These are phyloP conservation scores for Strix uralensis DNA, from an alignment of 2,113 vertebrate species.

Conservation along the genomic window DNA sequence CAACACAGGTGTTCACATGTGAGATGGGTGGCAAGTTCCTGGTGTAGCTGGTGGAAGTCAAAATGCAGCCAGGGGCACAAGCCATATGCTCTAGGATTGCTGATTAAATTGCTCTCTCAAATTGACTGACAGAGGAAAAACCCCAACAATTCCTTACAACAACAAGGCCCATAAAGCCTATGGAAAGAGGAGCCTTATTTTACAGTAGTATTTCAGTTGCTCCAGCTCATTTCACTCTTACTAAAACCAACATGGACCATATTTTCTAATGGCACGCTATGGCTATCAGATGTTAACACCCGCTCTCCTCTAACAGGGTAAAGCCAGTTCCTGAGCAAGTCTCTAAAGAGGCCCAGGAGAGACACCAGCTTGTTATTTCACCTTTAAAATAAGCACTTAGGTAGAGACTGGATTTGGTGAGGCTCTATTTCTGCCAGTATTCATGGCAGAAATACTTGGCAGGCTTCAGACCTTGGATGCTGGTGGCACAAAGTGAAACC, in stretches of 20 bases:
- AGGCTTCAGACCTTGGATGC: not conserved
- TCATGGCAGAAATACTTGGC: not conserved
- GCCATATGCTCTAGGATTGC: not conserved
- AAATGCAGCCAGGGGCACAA: not conserved
- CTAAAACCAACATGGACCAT: not conserved
- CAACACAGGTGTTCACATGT: not conserved
- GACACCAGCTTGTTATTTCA: not conserved
- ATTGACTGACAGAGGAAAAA: not conserved
- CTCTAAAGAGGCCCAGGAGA: not conserved
- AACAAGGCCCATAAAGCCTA: not conserved
- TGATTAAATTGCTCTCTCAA: not conserved
- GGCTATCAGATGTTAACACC: not conserved
- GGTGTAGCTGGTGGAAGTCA: not conserved
- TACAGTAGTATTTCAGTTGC: not conserved
- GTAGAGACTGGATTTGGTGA: not conserved
- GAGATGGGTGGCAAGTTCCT: not conserved
- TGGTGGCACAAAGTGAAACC: not conserved
- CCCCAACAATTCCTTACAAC: not conserved
- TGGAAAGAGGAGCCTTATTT: not conserved
- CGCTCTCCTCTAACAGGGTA: not conserved
- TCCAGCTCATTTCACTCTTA: not conserved
- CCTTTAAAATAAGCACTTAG: not conserved
- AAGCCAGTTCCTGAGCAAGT: not conserved
- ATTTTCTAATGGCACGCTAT: not conserved
- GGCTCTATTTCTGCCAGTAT: not conserved